Base-by-base conservation (phyloP, 2,797 vertebrate genomes). In the Pseudopleuronectes americanus region DNA sequence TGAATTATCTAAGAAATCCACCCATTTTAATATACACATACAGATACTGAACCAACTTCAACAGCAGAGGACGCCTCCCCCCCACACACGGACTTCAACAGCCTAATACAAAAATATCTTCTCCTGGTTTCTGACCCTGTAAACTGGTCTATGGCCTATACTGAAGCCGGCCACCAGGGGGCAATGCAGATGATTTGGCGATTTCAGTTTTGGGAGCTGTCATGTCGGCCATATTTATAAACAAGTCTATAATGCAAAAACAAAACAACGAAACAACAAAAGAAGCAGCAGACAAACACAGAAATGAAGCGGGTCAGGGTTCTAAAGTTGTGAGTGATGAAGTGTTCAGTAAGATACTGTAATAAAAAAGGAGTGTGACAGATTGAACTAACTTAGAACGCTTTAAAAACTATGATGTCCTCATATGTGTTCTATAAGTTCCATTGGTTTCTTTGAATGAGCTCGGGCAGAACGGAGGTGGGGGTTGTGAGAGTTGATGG, bases 81-180 rank as follows among this genome's bases (percentile, higher is more conserved):
- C 9, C 21, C 16, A 28, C 14, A 59, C 43, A 33, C 16, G 45
- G 21, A 51, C 53, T 21, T 58, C 8, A 49, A 33, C 69, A 71
- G 43, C 54, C 60, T 61, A 63, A 73, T 83, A 70, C 67, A 83
- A 84, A 83, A 84, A 76, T 55, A 64, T 38, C 51, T 10, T 47
- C 3, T n/a, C n/a, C 64, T 65, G 56, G 23, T 74, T 60, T 73
- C 53, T 23, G 22, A 51, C 13, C 17, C 71, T 71, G 75, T 66
- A 82, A 75, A 78, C 55, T 68, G 64, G 23, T 21, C 70, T 73
- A 12, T 6, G 33, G 33, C 2, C 33, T 10, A 38, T 38, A 38
- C 36, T 38, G 31, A 8, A 33, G 8, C 9, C 8, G 10, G 36
- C 36, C 36, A 38, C 36, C 36, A 38, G 36, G 36, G 36, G 36